Conservation (phyloP, 23 tunicate genomes). For the Ascidia mentula region DNA sequence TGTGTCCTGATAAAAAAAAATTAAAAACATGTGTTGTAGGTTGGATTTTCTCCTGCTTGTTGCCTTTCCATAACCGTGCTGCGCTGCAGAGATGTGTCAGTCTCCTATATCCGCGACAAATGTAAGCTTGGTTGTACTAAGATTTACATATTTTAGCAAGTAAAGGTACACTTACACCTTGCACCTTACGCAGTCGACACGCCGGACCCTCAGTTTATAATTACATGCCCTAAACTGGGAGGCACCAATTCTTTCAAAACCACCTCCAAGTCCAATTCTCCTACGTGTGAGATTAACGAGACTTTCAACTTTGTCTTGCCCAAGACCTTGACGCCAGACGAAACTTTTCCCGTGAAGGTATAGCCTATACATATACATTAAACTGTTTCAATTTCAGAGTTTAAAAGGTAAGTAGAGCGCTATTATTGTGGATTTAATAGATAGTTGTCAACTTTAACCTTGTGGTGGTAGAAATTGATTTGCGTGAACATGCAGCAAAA, state of each 20-base stretch:
- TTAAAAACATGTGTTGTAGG: too few species aligned
- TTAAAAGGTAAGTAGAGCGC: neutral
- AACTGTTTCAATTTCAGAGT: neutral
- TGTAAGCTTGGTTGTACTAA: neutral
- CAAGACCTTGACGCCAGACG: neutral
- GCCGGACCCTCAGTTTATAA: neutral
- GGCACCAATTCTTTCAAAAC: neutral
- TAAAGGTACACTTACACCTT: too few species aligned
- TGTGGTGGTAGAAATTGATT: too few species aligned
- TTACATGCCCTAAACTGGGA: neutral
- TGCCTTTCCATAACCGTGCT: neutral
- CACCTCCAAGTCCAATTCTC: neutral
- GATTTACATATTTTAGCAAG: neutral
- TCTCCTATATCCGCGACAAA: neutral
- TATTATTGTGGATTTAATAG: too few species aligned
- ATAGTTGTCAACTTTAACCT: too few species aligned
- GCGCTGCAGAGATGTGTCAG: slow-evolving; percentile 2
- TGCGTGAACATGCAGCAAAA: too few species aligned
- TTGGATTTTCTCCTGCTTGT: neutral
- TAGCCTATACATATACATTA: neutral
- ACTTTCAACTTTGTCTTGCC: neutral
- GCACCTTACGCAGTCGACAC: neutral
- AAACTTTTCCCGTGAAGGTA: slow-evolving; percentile 18
- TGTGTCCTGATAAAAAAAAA: too few species aligned
- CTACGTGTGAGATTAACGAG: slow-evolving; percentile 5